phyloP scores from a whole-genome alignment of 2,797 vertebrate genomes.

The Gallinago solitaria region DNA sequence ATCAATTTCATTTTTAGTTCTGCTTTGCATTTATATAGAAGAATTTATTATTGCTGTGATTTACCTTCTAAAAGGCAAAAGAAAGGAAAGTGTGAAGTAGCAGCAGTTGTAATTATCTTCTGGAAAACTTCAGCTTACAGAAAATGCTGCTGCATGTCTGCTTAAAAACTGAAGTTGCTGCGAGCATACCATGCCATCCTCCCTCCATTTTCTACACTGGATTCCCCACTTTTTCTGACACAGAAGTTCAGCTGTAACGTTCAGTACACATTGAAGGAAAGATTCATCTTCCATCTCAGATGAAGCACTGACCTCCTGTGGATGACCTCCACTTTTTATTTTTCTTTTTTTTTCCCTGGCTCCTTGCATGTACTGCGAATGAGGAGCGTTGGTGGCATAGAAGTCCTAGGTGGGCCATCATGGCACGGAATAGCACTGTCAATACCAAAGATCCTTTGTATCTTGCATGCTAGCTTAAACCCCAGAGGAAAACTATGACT shows the following conservation, averaged over 20 bases:
- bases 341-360: not conserved
- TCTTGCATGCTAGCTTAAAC: not conserved
- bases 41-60: slow-evolving; percentile 68
- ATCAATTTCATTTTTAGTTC: slow-evolving; percentile 71
- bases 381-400: not conserved
- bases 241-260: not conserved
- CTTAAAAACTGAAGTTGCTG: not conserved
- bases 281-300: not conserved
- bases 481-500: not conserved
- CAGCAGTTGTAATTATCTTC: not conserved
- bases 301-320: not conserved
- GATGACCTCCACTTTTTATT: not conserved
- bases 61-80: slow-evolving; percentile 35
- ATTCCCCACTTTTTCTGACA: not conserved
- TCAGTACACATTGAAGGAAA: not conserved
- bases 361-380: not conserved
- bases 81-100: slow-evolving; percentile 40
- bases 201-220: not conserved
- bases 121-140: not conserved
- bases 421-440: not conserved
- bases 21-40: slow-evolving; percentile 69
- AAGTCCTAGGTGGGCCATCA: not conserved
- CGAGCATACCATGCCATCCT: not conserved
- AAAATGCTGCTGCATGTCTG: not conserved
- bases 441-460: not conserved